Evolutionary conservation across 2,888 invertebrate genomes (phyloP).

Genomic region (Dermolepida albohirtum): DNA sequence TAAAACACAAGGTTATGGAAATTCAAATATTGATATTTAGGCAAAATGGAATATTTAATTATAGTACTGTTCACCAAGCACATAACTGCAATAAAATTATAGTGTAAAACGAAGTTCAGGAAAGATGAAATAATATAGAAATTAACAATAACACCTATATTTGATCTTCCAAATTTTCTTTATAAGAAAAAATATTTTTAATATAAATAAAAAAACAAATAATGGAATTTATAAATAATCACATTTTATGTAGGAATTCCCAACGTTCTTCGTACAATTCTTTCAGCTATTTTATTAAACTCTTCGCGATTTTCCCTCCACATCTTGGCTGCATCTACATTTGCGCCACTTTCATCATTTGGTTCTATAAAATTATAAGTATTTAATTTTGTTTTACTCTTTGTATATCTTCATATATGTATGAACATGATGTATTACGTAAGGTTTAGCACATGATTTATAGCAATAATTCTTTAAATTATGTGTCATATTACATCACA

Average conservation of each 20-base stretch:
- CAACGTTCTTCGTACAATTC: slow-evolving; percentile 91
- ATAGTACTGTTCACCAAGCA: too few relatives aligned
- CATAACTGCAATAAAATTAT: too few relatives aligned
- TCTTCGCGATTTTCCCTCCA: slow-evolving; percentile 96
- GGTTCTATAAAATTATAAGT: slow-evolving; percentile 76
- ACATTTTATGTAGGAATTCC: slow-evolving; percentile 72
- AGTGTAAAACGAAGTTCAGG: too few relatives aligned
- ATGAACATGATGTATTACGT: background rate
- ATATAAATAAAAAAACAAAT: slow-evolving; percentile 16
- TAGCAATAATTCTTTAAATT: background rate
- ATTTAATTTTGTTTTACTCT: background rate
- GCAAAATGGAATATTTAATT: too few relatives aligned
- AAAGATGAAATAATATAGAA: background rate
- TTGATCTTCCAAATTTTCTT: background rate
- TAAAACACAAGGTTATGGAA: too few relatives aligned
- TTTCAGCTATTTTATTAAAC: slow-evolving; percentile 93
- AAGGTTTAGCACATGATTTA: background rate
- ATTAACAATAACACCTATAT: slow-evolving; percentile 6
- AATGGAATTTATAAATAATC: slow-evolving; percentile 6
- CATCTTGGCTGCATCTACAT: slow-evolving; percentile 99
- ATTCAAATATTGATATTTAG: too few relatives aligned
- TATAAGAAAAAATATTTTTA: slow-evolving; percentile 17
- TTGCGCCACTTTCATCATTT: slow-evolving; percentile 99
- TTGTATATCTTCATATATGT: background rate
- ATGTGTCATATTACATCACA: too few relatives aligned